Conservation (phyloP, 2,888 invertebrate genomes). For the Cantharis lateralis region DNA sequence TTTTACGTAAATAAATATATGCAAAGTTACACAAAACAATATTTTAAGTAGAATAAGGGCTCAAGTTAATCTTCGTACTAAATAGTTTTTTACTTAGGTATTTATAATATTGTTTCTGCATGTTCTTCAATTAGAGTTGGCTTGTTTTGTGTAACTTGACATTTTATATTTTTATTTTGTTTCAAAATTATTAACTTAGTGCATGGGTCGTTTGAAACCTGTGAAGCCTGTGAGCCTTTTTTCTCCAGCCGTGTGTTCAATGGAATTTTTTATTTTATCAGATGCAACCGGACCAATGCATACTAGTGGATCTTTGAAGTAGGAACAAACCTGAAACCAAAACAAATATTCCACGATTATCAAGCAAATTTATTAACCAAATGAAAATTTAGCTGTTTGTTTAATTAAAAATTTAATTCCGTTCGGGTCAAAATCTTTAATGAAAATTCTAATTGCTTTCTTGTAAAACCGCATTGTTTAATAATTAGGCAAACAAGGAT, state of each 20-base stretch:
- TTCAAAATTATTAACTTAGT: slow-evolving; percentile 40
- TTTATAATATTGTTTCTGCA: neutral
- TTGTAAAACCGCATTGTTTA: neutral
- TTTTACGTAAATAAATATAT: slow-evolving; percentile 28
- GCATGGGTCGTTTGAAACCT: slow-evolving; percentile 58
- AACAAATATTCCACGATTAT: neutral
- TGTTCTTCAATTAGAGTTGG: neutral
- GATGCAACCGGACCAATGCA: slow-evolving; percentile 86
- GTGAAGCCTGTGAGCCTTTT: slow-evolving; percentile 70
- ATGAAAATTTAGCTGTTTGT: neutral
- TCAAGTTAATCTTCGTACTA: slow-evolving; percentile 13
- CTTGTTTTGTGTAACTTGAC: slow-evolving; percentile 18
- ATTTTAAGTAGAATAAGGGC: slow-evolving; percentile 21
- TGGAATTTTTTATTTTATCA: slow-evolving; percentile 70
- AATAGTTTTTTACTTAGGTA: neutral
- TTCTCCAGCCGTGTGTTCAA: slow-evolving; percentile 82
- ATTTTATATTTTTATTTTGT: slow-evolving; percentile 18
- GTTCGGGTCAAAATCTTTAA: neutral
- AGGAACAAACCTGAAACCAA: slow-evolving; percentile 75
- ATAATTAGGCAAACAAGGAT: neutral
- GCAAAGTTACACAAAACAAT: slow-evolving; percentile 19
- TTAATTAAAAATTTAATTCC: neutral
- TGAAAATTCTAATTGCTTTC: neutral
- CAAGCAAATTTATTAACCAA: too few relatives aligned
- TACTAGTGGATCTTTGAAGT: slow-evolving; percentile 86